Evolutionary conservation across 2,888 invertebrate species (phyloP).

Genomic region (Amphipyra tragopoginis): DNA sequence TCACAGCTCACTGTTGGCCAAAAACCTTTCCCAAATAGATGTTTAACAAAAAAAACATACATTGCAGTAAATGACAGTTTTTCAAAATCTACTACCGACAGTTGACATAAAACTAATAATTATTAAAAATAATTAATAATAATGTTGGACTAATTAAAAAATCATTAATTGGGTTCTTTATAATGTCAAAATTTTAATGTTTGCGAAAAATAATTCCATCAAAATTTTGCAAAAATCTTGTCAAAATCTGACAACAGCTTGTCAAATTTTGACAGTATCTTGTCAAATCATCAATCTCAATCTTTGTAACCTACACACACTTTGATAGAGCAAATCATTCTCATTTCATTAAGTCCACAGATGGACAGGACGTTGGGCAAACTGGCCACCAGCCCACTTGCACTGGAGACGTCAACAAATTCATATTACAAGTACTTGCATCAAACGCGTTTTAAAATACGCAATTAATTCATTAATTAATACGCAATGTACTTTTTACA

Average conservation of each 20-base stretch:
- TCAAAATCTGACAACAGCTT: conserved; percentile 2
- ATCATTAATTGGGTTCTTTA: conserved; percentile 3
- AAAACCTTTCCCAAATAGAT: background rate
- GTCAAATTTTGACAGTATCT: background rate
- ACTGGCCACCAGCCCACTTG: background rate
- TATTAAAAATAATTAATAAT: conserved; percentile 30
- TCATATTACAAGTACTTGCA: no score
- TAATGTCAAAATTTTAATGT: conserved; percentile 21
- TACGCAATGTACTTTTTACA: no score
- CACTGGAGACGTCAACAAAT: no score
- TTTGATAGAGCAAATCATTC: background rate
- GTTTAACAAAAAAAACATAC: no score
- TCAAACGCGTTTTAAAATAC: no score
- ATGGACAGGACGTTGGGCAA: background rate
- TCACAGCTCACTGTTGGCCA: background rate
- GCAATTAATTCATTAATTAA: no score
- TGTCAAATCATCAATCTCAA: conserved; percentile 3
- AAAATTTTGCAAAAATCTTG: background rate
- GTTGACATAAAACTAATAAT: conserved; percentile 17
- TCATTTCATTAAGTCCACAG: background rate
- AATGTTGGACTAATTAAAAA: conserved; percentile 32
- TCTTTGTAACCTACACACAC: background rate
- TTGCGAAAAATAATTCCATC: conserved; percentile 6
- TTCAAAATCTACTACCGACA: conserved; percentile 40
- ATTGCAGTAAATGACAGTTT: background rate